Percentiles rank a stretch among this genome's conserved stretches.
These are phyloP conservation scores for Pluvialis apricaria DNA, from an alignment of 2,113 vertebrate species.

Conservation along the genomic window DNA sequence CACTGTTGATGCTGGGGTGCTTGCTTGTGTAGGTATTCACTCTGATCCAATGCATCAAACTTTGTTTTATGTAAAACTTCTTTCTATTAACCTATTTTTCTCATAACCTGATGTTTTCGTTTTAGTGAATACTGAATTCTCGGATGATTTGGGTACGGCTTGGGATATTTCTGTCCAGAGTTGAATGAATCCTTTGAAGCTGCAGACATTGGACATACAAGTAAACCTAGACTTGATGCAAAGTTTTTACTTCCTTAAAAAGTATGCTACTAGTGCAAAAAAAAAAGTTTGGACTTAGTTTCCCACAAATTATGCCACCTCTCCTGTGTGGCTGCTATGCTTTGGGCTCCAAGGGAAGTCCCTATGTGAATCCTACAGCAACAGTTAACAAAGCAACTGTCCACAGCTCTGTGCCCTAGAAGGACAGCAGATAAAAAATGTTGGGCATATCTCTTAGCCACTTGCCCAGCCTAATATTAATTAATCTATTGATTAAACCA, in stretches of 20 bases:
- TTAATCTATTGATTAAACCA: neutral
- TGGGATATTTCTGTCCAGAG: neutral
- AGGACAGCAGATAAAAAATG: neutral
- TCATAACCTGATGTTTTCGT: neutral
- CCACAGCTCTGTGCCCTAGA: neutral
- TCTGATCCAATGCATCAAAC: neutral
- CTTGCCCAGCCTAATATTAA: neutral
- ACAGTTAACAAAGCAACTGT: neutral
- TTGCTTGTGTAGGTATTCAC: neutral
- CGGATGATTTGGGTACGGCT: neutral
- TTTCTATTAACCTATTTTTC: neutral
- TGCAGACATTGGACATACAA: neutral
- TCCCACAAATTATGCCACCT: neutral
- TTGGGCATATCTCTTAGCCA: neutral
- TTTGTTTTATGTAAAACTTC: neutral
- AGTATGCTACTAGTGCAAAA: neutral
- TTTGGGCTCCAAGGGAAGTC: neutral
- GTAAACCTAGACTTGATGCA: neutral
- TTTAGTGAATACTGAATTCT: neutral
- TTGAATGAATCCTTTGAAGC: neutral
- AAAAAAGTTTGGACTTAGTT: neutral
- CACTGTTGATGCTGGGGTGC: neutral
- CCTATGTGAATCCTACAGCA: neutral
- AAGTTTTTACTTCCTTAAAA: neutral
- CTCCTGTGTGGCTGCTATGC: neutral